Evolutionary conservation across 2,113 vertebrate species (phyloP).

Genomic region (Cricetomys ansorgei): DNA sequence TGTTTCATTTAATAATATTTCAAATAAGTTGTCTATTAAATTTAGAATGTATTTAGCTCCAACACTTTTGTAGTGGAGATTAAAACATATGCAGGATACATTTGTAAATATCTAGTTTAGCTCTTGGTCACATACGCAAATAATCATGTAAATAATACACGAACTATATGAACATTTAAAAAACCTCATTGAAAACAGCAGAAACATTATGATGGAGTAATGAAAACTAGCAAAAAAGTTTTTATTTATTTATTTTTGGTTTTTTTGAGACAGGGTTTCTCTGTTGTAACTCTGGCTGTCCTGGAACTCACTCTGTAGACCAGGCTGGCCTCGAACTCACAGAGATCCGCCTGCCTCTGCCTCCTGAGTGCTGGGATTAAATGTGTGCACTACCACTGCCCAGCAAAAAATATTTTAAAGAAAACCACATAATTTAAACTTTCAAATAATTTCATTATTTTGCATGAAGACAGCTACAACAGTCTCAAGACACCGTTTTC

Average conservation of each 20-base stretch:
- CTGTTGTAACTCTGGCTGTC: no score
- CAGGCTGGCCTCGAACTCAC: no score
- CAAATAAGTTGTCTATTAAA: neutral
- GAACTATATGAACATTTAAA: neutral
- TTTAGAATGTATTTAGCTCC: constrained; percentile 33
- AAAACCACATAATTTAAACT: neutral
- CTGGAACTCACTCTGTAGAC: no score
- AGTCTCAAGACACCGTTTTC: neutral
- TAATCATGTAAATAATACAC: constrained; percentile 52
- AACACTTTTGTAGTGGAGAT: neutral
- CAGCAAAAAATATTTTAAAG: constrained; percentile 24
- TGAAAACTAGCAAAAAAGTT: constrained; percentile 8
- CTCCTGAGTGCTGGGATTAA: no score
- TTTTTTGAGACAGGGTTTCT: no score
- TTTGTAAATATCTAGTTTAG: neutral
- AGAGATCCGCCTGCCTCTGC: no score
- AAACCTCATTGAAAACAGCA: constrained; percentile 26
- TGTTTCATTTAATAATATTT: constrained; percentile 32
- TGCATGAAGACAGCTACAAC: constrained; percentile 9
- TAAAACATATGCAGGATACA: constrained; percentile 48
- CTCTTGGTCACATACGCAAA: neutral
- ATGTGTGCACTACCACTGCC: no score
- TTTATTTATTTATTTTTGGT: no score
- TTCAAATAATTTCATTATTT: constrained; percentile 34
- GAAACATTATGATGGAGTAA: neutral